Evolutionary conservation across 2,113 vertebrate species (phyloP), one percentile per base, ranked within the genome.

Genomic region (Morone chrysops): DNA sequence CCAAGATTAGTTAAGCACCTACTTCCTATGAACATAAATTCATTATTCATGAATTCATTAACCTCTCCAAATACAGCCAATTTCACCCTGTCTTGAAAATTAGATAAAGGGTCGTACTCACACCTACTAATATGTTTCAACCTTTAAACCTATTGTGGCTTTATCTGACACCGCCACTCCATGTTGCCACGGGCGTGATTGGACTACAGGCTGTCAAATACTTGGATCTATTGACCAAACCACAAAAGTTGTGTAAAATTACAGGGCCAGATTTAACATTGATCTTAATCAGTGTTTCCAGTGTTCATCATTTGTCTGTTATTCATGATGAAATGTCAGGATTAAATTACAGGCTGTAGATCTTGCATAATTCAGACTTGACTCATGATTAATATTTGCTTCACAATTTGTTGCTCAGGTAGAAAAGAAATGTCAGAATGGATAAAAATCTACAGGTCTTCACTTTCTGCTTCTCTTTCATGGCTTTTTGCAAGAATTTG

Each of bases 31-130:
- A 57, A 75, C 48, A 53, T 41, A 41, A 56, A 70, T 75, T 70
- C 50, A 76, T 83, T 82, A 89, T 83, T 85, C 62, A 83, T 73
- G 45, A 77, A 61, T 83, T 83, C 62, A 77, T 80, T 78, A 74
- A 77, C 80, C 47, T 80, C 72, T 66, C 25, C 43, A 85, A 76
- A 85, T 79, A 82, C 38, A 74, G 54, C 59, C 78, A 81, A 72
- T 72, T 78, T 74, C 74, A 50, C 45, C 48, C 40, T 59, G 67
- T 80, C 72, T 31, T 50, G 57, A 65, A 63, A 76, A 76, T 62
- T 31, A 77, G 72, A 83, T 62, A 20, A 59, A 65, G 41, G 12
- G 40, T 75, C 54, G 59, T 14, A 50, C 47, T 78, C n/a, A 25
- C 70, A 73, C 14, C 51, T 18, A 53, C 11, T 67, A 22, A 20